These are phyloP conservation scores for Hippocampus zosterae DNA, from an alignment of 2,113 vertebrate species.

Conservation along the genomic window DNA sequence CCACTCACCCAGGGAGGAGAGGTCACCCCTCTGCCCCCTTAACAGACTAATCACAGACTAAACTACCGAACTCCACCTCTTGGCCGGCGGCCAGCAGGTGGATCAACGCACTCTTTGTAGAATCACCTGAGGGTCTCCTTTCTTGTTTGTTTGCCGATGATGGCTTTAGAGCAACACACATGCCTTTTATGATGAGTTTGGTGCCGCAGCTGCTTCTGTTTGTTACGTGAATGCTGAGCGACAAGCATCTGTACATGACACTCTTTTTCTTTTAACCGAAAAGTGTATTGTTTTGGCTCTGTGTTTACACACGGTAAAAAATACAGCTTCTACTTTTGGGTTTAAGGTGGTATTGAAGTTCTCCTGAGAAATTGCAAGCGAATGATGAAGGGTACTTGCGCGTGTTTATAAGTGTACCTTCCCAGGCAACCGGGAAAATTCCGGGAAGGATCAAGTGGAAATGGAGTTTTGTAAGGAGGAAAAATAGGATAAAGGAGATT, in stretches of 20 bases:
- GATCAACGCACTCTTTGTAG: constrained; percentile 58
- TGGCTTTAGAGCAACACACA: constrained; percentile 26
- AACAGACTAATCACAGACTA: constrained; percentile 44
- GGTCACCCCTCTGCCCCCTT: constrained; percentile 35
- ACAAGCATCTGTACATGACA: not conserved
- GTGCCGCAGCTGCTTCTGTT: constrained; percentile 37
- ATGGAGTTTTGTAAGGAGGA: not conserved
- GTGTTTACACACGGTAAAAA: not conserved
- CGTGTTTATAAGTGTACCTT: not conserved
- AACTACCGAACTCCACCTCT: constrained; percentile 17
- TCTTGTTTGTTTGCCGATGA: constrained; percentile 37
- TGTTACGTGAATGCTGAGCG: constrained; percentile 4
- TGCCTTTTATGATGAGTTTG: constrained; percentile 20
- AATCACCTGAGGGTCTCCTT: constrained; percentile 49
- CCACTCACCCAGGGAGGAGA: constrained; percentile 55
- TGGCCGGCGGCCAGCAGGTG: constrained; percentile 54
- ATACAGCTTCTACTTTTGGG: too few relatives aligned
- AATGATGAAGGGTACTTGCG: not conserved
- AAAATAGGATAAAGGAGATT: not conserved
- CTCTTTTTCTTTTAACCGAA: too few relatives aligned
- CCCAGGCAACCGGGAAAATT: not conserved
- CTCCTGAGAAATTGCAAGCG: too few relatives aligned
- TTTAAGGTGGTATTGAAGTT: too few relatives aligned
- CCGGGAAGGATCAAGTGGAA: not conserved
- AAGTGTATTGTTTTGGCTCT: not conserved